phyloP scores from a whole-genome alignment of 2,797 vertebrate genomes.

The Rhinoraja longicauda region DNA sequence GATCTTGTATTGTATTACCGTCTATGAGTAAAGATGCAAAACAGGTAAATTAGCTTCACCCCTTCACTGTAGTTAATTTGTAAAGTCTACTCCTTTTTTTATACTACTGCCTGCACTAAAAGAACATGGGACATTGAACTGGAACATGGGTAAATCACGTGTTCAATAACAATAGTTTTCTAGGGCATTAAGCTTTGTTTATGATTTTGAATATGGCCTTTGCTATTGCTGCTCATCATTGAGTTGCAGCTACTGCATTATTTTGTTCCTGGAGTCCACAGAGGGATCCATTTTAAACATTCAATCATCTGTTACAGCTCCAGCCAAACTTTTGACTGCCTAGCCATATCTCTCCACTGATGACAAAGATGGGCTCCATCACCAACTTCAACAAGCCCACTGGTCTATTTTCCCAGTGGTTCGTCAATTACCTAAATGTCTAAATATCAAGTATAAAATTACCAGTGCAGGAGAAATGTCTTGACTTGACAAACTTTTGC shows the following conservation, averaged over 20 bases:
- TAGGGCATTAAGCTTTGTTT: neutral
- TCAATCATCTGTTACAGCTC: neutral
- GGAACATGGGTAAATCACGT: neutral
- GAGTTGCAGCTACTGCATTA: neutral
- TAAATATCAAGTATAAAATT: neutral
- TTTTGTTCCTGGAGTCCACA: neutral
- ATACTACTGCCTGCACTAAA: neutral
- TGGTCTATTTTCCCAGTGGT: neutral
- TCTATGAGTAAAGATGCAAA: neutral
- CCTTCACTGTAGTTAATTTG: neutral
- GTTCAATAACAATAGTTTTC: neutral
- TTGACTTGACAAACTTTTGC: neutral
- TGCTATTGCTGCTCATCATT: neutral
- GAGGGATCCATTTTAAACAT: neutral
- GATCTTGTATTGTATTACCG: neutral
- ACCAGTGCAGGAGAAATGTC: neutral
- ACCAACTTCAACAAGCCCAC: neutral
- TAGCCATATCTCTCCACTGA: neutral
- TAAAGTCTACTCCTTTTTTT: neutral
- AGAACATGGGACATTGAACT: neutral
- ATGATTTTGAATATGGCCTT: neutral
- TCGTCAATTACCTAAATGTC: neutral
- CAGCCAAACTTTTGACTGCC: conserved; percentile 1
- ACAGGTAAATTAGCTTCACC: neutral
- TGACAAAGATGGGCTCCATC: neutral